Conservation (phyloP, 2,797 vertebrate genomes). For the Danio albolineatus region DNA sequence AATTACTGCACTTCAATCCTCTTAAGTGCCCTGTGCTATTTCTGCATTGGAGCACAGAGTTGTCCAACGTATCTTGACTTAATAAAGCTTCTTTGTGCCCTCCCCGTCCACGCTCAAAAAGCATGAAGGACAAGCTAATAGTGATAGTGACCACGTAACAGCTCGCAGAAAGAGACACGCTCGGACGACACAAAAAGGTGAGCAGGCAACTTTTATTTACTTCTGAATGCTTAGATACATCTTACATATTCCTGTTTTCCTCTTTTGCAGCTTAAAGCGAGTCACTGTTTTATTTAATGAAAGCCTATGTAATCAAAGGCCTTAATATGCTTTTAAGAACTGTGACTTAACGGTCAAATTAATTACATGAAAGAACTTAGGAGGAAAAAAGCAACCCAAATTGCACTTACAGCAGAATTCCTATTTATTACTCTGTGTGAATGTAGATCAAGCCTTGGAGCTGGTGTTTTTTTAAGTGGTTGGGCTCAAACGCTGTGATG, state of each 20-base stretch:
- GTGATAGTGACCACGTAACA: conserved; percentile 37
- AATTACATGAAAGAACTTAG: neutral
- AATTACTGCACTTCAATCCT: conserved; percentile 92
- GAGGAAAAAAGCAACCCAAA: neutral
- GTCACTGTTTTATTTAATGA: neutral
- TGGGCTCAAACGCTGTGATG: neutral
- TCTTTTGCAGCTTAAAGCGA: neutral
- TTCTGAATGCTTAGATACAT: neutral
- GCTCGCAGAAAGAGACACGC: conserved; percentile 8
- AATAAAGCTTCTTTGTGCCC: conserved; percentile 77
- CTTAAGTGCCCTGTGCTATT: conserved; percentile 92
- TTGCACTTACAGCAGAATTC: neutral
- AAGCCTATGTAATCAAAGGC: neutral
- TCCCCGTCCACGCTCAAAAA: conserved; percentile 73
- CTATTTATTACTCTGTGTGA: neutral
- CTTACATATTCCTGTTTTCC: neutral
- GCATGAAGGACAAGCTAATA: conserved; percentile 33
- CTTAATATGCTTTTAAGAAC: neutral
- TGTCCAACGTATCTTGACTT: conserved; percentile 74
- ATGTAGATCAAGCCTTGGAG: neutral
- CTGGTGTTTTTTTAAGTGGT: neutral
- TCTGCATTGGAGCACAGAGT: conserved; percentile 82
- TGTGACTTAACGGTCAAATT: neutral
- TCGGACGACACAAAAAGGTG: conserved; percentile 32
- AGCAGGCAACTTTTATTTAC: neutral